Base-by-base conservation (phyloP, 2,113 vertebrate species). In the Ardeotis arabs region DNA sequence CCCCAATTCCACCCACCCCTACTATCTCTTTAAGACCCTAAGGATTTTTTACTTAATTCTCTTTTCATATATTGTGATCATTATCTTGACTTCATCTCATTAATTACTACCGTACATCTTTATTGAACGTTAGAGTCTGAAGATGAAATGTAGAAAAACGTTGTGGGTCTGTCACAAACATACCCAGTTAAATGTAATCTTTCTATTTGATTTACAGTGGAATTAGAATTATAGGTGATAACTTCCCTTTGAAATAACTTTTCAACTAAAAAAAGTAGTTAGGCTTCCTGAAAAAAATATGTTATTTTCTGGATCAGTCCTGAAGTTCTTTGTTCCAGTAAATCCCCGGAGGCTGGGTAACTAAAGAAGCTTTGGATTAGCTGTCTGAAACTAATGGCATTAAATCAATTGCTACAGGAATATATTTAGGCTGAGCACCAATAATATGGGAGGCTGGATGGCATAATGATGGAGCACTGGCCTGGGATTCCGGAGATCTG, bases 381-480 rank as follows among this genome's bases (percentile, higher is more conserved):
- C 74, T 79, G 52, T 66, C 87, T 94, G 91, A 87, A 96, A 89
- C 87, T 93, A 95, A 96, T 90, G 87, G 67, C 81, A 93, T 93
- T 93, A 94, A 96, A 97, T 96, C 96, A 94, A 94, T 96, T 94
- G 87, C 77, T 94, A 28, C 77, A 62, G 33, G 94, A 95, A 95
- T 96, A 76, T 84, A 94, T 89, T 96, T 97, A 96, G 93, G 80
- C 77, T 72, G 68, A 91, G 69, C 93, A 91, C 91, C 92, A 96
- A 95, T 94, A 87, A 86, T 49, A 60, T 35, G 66, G 77, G 91
- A 93, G 75, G 74, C 81, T 84, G 78, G 53, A 45, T 96, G 93
- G 62, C 93, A 97, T 16, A 79, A 89, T 91, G 96, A 97, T 86
- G 84, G 93, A 97, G 44, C 80, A 64, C 66, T 89, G 91, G 81